Evolutionary conservation across 1,140 invertebrate genomes (phyloP), one percentile per base, ranked within the genome.

Genomic region (Rhyzopertha dominica): DNA sequence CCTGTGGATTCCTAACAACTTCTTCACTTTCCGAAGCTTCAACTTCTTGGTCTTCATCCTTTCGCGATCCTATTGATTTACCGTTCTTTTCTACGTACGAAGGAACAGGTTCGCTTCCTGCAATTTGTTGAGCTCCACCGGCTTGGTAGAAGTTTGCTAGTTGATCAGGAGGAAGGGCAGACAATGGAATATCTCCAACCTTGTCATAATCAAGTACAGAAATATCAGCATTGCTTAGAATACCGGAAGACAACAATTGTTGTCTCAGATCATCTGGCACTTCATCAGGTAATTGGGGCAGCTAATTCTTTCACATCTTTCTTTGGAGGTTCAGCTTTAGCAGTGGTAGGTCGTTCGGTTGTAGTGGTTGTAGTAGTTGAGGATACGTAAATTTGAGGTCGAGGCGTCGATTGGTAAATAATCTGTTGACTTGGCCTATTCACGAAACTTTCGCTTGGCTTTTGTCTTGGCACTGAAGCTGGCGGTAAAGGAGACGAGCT

Each of bases 191-290:
- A 55, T 88, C 87, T n/a, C 87, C 87, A 22, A 90, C 79, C 72
- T 91, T 90, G 59, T 90, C 87, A 50, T 88, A 89, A 66, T 90
- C 85, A 22, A 89, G 68, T 17, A 90, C 79, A 48, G 87, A 88
- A 40, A 90, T 90, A 56, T 90, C 85, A 17, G 87, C 87, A 58
- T 90, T 88, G 49, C 84, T 82, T 26, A 90, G 69, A 49, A 91
- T 90, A 25, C 88, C 88, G 0, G 86, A 89, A 28, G 83, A 82
- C n/a, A 90, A 59, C 0, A 90, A 69, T 58, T 90, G 87, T 61
- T 89, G 75, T 32, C 86, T 76, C 23, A 91, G 74, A 62, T 90
- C 87, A 40, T 89, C 86, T 1, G 88, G 88, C 5, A 91, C 86
- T 72, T 91, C 87, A 61, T 87, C 85, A 5, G 88, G 88, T 16